Base-by-base conservation (phyloP, 2,113 vertebrate species). In the Bostrychus sinensis region DNA sequence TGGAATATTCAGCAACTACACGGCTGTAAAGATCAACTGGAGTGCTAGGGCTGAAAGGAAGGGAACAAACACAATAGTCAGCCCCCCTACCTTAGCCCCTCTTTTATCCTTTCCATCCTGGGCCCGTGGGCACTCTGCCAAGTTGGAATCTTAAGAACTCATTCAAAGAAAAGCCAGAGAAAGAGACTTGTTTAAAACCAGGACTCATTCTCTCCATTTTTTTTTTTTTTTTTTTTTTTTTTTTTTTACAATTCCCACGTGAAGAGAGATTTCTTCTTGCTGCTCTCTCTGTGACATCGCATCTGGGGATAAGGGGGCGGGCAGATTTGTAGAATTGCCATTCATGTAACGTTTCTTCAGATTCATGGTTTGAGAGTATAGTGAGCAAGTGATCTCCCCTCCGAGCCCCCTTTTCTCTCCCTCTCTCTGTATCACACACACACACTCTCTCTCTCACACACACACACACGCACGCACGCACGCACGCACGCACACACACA, bases 101-200 rank as follows among this genome's bases (percentile, higher is more conserved):
- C 80, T 88, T 91, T 87, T 85, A 88, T 92, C 82, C 85, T 57
- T 64, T 83, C 82, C 81, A 89, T 86, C 83, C 85, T 89, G 85
- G 87, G 84, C 78, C 72, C 78, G 69, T 56, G 70, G 90, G 92
- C 87, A 85, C 70, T 54, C 78, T 89, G 91, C 92, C 92, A 92
- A 91, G 80, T 79, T 72, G 63, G 68, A 89, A 91, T 91, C 89
- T 91, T 91, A 93, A 91, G 89, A 89, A 89, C 82, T 89, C 83
- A 89, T 87, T 91, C 82, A 91, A 84, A 80, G 86, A 87, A 48
- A 86, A 72, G 66, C 69, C 77, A 78, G 75, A 88, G 81, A 89
- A 90, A 86, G 78, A 66, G 69, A 82, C 82, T 89, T 87, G 84
- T 82, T 88, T 70, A 84, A 86, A 90, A 81, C 65, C 82, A 78